Percentiles rank a stretch among this genome's conserved stretches.
phyloP scores from a whole-genome alignment of 2,113 vertebrate genomes.

The Taxidea taxus region DNA sequence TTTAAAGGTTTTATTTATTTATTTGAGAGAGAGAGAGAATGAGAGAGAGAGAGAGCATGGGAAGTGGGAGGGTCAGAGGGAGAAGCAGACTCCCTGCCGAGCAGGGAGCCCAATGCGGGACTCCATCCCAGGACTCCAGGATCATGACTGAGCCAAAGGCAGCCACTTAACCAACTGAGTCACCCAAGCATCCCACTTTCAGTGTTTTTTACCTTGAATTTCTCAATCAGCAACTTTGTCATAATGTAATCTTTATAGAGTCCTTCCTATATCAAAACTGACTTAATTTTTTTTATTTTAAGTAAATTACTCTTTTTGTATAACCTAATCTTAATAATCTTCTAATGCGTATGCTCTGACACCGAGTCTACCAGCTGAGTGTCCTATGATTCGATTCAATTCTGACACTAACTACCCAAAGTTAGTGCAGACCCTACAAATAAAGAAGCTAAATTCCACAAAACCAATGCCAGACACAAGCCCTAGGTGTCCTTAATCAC shows the following conservation, averaged over 20 bases:
- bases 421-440: not conserved
- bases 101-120: no score
- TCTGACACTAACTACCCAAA: not conserved
- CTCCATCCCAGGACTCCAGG: no score
- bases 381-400: not conserved
- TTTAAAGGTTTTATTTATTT: no score
- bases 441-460: not conserved
- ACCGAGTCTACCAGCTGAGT: not conserved
- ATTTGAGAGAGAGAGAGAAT: no score
- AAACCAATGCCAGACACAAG: not conserved
- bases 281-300: not conserved
- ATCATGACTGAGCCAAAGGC: no score
- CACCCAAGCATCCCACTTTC: not conserved
- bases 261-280: not conserved
- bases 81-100: no score
- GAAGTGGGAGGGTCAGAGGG: no score
- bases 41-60: no score
- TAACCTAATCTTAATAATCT: not conserved
- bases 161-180: no score
- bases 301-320: not conserved
- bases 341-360: not conserved
- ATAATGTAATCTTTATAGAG: not conserved
- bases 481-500: not conserved
- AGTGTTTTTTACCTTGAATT: not conserved
- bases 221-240: not conserved